A percentile compares a stretch with the other conserved stretches of the same genome.
These are phyloP conservation scores for Anoplophora glabripennis DNA, from an alignment of 1,140 invertebrate genomes.

Conservation along the genomic window DNA sequence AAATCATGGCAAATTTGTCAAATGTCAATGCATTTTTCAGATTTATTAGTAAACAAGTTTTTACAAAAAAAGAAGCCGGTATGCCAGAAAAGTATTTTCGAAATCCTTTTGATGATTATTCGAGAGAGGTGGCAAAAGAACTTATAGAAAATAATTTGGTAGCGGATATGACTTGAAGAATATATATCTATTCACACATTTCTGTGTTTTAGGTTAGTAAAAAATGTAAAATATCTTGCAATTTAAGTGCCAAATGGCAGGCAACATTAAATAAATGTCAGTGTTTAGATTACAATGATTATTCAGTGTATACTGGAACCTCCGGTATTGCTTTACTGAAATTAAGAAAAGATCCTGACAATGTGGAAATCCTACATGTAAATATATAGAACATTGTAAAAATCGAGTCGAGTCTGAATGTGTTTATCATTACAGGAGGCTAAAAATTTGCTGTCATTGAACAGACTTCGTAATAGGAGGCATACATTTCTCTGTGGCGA, in stretches of 20 bases:
- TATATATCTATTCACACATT: too few species aligned
- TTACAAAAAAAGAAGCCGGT: too few species aligned
- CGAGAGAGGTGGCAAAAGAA: too few species aligned
- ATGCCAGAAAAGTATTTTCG: too few species aligned
- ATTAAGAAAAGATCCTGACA: constrained; percentile 33
- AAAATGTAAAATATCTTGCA: constrained; percentile 27
- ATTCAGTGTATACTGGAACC: constrained; percentile 56
- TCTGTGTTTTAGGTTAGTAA: constrained; percentile 8
- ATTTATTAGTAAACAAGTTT: too few species aligned
- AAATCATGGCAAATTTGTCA: too few species aligned
- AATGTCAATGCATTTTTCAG: too few species aligned
- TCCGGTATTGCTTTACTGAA: constrained; percentile 51
- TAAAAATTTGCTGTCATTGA: constrained; percentile 38
- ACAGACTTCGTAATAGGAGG: constrained; percentile 50
- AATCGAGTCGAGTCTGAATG: neutral
- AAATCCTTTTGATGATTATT: too few species aligned
- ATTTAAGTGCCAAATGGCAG: constrained; percentile 40
- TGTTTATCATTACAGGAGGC: constrained; percentile 5
- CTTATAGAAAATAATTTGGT: too few species aligned
- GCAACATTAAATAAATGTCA: constrained; percentile 32
- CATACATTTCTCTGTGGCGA: constrained; percentile 76
- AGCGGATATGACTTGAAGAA: too few species aligned
- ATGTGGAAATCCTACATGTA: constrained; percentile 37
- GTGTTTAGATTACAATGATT: constrained; percentile 46
- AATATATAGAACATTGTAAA: neutral